Evolutionary conservation across 2,888 invertebrate genomes (phyloP).

Genomic region (Lithophane leautieri): DNA sequence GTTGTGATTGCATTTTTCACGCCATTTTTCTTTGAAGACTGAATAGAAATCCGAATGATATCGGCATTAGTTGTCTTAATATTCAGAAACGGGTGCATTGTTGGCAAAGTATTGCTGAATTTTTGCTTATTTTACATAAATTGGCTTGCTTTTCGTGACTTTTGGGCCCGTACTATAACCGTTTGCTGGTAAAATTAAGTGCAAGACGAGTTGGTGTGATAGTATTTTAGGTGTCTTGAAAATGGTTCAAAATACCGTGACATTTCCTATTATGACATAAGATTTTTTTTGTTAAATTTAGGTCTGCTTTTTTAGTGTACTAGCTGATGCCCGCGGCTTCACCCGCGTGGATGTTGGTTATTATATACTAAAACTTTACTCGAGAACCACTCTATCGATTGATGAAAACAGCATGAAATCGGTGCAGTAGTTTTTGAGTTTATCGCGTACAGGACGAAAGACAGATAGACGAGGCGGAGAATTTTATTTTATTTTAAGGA

Average conservation of each 20-base stretch:
- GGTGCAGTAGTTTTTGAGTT: no score
- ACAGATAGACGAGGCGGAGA: no score
- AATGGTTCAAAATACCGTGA: background rate
- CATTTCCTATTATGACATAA: background rate
- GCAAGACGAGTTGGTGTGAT: background rate
- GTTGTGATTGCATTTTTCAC: constrained; percentile 62
- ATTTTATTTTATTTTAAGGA: no score
- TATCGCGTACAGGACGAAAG: no score
- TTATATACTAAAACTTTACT: no score
- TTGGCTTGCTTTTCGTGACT: background rate
- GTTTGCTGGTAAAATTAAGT: background rate
- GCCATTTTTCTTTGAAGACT: constrained; percentile 54
- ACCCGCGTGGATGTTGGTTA: no score
- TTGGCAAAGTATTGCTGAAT: background rate
- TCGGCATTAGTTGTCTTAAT: constrained; percentile 31
- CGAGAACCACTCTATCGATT: no score
- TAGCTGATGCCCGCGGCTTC: no score
- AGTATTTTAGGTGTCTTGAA: background rate
- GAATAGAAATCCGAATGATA: constrained; percentile 35
- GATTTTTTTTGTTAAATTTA: background rate
- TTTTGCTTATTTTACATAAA: background rate
- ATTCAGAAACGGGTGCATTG: constrained; percentile 13
- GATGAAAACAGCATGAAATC: no score
- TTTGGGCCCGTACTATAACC: background rate
- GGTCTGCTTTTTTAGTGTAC: background rate